phyloP scores from a whole-genome alignment of 2,797 vertebrate species.

The Aplochiton taeniatus region DNA sequence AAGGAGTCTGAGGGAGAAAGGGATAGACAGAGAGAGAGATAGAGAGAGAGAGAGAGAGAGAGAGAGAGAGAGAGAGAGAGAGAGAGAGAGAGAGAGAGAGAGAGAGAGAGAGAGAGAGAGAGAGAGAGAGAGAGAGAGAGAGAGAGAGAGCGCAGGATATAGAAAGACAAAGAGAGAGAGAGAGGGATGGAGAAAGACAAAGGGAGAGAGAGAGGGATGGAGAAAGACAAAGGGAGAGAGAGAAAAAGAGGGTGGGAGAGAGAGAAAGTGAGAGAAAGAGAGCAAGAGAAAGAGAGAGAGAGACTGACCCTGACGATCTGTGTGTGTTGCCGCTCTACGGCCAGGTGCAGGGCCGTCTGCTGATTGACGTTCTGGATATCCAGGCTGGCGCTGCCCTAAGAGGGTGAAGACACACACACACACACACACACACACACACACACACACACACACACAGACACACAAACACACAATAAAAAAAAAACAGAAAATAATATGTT shows the following conservation, averaged over 20 bases:
- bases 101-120: neutral
- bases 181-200: neutral
- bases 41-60: neutral
- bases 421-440: conserved; percentile 2
- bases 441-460: conserved; percentile 4
- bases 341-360: conserved; percentile 95
- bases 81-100: neutral
- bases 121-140: neutral
- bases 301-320: conserved; percentile 96
- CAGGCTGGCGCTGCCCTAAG: conserved; percentile 92
- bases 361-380: conserved; percentile 99
- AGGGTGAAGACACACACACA: conserved; percentile 14
- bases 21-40: conserved; percentile 11
- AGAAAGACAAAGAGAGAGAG: neutral
- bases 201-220: neutral
- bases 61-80: neutral
- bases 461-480: neutral
- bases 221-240: neutral
- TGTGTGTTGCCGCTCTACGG: conserved; percentile 96
- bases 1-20: neutral
- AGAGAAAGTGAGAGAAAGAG: neutral
- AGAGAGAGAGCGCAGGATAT: neutral
- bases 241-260: neutral
- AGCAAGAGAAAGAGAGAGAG: conserved; percentile 7
- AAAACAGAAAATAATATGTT: neutral